Evolutionary conservation across 2,888 invertebrate species (phyloP), one percentile per base, ranked within the genome.

Genomic region (Agrochola litura): DNA sequence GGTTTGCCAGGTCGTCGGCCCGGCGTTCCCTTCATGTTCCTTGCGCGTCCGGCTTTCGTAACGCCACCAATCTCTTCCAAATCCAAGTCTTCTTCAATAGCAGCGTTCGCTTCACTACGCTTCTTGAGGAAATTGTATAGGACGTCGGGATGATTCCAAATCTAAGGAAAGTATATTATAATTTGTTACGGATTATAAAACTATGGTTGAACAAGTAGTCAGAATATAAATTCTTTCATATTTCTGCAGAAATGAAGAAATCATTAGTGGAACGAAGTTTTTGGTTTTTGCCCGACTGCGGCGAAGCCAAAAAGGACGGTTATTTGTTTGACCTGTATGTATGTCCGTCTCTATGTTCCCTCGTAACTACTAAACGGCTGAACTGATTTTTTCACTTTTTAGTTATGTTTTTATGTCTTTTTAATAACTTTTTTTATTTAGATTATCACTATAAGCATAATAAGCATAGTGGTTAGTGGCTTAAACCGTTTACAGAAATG

Each of bases 141-240:
- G 30, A 99, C 98, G 93, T 99, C 99, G 0, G 99, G 99, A 95
- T 99, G 99, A 93, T 99, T 99, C 99, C 99, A 99, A 88, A 99
- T 99, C 97, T 97, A 90, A 90, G 77, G 60, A 68, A 79, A 12
- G 52, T n/a, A 58, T 30, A 43, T 60, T 58, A 12, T 65, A n/a
- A 56, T n/a, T 60, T 16, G 19, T 41, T 54, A n/a, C 1, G 37
- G 30, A 56, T 25, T 14, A 6, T 2, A 73, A 6, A 56, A 72
- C 19, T 30, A 43, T 6, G 8, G n/a, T 73, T 37, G 73, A 30
- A 43, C 3, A 8, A 71, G 9, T 66, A n/a, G 8, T 12, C 5
- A 67, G 68, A 61, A 30, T n/a, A n/a, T n/a, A 8, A 46, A 16
- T 52, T 52, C 6, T 52, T 6, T 41, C 14, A 68, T 41, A 16